phyloP scores from a whole-genome alignment of 2,797 vertebrate genomes.

The Cheirogaleus major region DNA sequence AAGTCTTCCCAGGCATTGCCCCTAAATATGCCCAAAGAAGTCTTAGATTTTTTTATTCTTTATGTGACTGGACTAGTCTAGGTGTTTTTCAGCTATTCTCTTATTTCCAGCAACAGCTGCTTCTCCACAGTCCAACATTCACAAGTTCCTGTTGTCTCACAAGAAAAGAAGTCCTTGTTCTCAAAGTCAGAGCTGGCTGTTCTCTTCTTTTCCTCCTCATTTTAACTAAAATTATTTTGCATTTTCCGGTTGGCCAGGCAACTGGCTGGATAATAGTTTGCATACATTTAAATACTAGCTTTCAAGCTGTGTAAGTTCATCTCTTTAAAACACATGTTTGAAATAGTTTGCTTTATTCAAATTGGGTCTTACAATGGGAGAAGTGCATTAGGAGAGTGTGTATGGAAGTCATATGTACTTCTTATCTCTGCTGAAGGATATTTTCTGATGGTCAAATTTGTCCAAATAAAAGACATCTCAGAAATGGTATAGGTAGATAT shows the following conservation, averaged over 20 bases:
- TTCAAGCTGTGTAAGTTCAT: conserved; percentile 12
- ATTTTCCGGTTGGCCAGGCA: conserved; percentile 19
- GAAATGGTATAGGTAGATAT: conserved; percentile 40
- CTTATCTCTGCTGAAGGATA: conserved; percentile 21
- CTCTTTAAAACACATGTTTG: background rate
- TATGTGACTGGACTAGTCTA: background rate
- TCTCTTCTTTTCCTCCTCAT: background rate
- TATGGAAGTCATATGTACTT: background rate
- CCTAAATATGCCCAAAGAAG: background rate
- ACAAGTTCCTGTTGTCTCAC: background rate
- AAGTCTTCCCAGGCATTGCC: background rate
- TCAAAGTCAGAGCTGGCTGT: background rate
- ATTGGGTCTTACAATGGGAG: background rate
- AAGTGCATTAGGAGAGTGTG: background rate
- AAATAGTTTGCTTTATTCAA: conserved; percentile 25
- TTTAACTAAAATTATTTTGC: background rate
- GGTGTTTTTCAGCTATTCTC: background rate
- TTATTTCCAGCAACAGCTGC: background rate
- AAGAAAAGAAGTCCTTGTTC: background rate
- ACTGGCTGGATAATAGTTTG: background rate
- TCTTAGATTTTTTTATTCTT: background rate
- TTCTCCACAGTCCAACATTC: background rate
- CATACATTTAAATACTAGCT: conserved; percentile 4
- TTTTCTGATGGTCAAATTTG: conserved; percentile 13
- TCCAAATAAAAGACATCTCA: background rate